Base-by-base conservation (phyloP, 2,888 invertebrate species). In the Spatulosminthurus flaviceps region DNA sequence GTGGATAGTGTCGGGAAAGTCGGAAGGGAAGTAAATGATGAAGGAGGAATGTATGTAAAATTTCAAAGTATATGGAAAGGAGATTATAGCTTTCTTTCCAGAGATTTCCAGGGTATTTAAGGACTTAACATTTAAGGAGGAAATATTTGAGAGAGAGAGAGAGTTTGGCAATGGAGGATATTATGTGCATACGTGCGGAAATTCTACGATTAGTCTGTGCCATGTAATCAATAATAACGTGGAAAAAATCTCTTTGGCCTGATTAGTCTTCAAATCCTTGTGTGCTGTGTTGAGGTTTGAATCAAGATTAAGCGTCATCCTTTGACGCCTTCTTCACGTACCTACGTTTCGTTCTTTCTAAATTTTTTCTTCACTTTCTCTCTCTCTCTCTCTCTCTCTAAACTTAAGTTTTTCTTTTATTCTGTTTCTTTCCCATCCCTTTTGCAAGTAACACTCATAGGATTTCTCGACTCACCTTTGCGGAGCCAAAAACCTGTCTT, bases 401-500 rank as follows among this genome's bases (percentile, higher is more conserved):
- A 64, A 29, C 41, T 72, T 64, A 29, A 78, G 51, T 70, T 78
- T 51, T 22, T 78, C 34, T 11, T 61, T 51, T 51, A 19, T 19
- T 51, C 22, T 71, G 22, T 70, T 43, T 61, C 26, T 29, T 29
- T 70, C 41, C 21, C 42, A 2, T 60, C 22, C n/a, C 21, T 43
- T 28, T 51, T 26, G 26, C 28, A 51, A 24, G 60, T 24, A 16
- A 11, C 42, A 61, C 51, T n/a, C 51, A 1, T 11, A 51, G n/a
- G 51, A 51, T 51, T 51, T 70, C 34, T 60, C 60, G 29, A 43
- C 42, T 26, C 66, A 29, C 66, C 42, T 26, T 69, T 69, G 51
- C 51, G 51, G 51, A 70, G 51, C 70, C 70, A 77, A 78, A 78
- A 78, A 72, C 61, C 51, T 75, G 75, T 64, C 41, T 24, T 75